A percentile compares a stretch with the other conserved stretches of the same genome.
phyloP scores from a whole-genome alignment of 1,140 invertebrate species.

The Monomorium pharaonis region DNA sequence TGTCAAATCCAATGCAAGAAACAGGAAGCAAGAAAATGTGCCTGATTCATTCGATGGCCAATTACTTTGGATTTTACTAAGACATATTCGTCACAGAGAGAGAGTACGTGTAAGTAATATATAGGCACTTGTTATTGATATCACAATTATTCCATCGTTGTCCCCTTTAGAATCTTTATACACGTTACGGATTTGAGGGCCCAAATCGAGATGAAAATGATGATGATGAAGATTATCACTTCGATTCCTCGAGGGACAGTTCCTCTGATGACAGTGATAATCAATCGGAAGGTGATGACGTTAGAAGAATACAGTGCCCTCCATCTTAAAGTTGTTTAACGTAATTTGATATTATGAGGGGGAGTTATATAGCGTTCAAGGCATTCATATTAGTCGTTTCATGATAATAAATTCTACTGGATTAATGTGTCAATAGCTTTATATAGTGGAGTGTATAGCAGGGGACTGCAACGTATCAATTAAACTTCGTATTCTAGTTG shows the following conservation, averaged over 20 bases:
- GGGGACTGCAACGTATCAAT: neutral
- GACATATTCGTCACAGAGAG: conserved; percentile 83
- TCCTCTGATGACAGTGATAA: conserved; percentile 62
- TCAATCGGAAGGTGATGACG: conserved; percentile 49
- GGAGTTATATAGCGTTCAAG: conserved; percentile 12
- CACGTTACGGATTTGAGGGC: conserved; percentile 19
- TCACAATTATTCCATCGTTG: neutral
- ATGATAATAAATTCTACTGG: conserved; percentile 28
- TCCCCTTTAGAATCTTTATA: conserved; percentile 9
- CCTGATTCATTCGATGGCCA: conserved; percentile 85
- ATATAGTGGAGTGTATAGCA: conserved; percentile 15
- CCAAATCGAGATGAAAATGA: conserved; percentile 50
- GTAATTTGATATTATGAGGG: conserved; percentile 26
- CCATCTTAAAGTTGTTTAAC: conserved; percentile 55
- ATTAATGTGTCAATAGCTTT: conserved; percentile 38
- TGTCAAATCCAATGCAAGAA: conserved; percentile 84
- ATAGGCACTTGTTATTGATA: neutral
- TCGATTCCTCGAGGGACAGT: conserved; percentile 57
- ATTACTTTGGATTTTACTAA: conserved; percentile 87
- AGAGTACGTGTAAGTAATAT: conserved; percentile 71
- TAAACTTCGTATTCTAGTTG: conserved; percentile 10
- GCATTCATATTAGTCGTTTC: conserved; percentile 27
- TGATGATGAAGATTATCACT: conserved; percentile 33
- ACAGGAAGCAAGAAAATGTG: conserved; percentile 83
- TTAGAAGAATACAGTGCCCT: conserved; percentile 55